These are phyloP conservation scores for Eristalis intricaria DNA, from an alignment of 2,888 invertebrate genomes.

Conservation along the genomic window DNA sequence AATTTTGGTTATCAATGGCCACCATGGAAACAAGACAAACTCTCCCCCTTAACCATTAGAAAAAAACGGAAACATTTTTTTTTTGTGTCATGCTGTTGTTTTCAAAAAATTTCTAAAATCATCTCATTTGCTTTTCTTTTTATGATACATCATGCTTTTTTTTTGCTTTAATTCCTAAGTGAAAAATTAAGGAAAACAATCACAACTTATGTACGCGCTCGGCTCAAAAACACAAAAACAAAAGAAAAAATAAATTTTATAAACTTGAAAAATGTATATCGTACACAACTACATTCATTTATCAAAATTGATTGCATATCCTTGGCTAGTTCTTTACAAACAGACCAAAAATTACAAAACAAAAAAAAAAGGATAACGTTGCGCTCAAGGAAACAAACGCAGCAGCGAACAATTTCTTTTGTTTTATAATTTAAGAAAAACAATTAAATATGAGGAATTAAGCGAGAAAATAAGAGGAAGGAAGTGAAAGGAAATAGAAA, in stretches of 20 bases:
- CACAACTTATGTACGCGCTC: not conserved
- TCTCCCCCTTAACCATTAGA: constrained; percentile 50
- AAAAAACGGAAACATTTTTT: constrained; percentile 26
- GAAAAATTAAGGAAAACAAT: constrained; percentile 19
- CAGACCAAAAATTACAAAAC: not conserved
- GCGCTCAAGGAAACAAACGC: constrained; percentile 53
- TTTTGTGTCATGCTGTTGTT: constrained; percentile 46
- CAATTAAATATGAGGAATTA: not conserved
- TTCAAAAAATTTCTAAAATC: constrained; percentile 18
- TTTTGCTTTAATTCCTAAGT: constrained; percentile 17
- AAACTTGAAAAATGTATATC: constrained; percentile 51
- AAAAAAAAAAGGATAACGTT: constrained; percentile 37
- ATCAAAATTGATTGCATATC: constrained; percentile 39
- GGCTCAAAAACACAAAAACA: not conserved
- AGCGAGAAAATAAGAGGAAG: constrained; percentile 17
- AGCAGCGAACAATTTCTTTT: constrained; percentile 39
- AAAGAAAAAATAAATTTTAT: not conserved
- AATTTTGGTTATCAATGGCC: constrained; percentile 29
- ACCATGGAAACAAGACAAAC: constrained; percentile 40
- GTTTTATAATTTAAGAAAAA: constrained; percentile 10
- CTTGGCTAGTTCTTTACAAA: constrained; percentile 23
- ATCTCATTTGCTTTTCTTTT: not conserved
- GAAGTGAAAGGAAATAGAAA: constrained; percentile 9
- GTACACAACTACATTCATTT: constrained; percentile 62
- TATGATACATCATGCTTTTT: constrained; percentile 56